These are phyloP conservation scores for Cheilosia scutellata DNA, from an alignment of 2,888 invertebrate genomes.

Conservation along the genomic window DNA sequence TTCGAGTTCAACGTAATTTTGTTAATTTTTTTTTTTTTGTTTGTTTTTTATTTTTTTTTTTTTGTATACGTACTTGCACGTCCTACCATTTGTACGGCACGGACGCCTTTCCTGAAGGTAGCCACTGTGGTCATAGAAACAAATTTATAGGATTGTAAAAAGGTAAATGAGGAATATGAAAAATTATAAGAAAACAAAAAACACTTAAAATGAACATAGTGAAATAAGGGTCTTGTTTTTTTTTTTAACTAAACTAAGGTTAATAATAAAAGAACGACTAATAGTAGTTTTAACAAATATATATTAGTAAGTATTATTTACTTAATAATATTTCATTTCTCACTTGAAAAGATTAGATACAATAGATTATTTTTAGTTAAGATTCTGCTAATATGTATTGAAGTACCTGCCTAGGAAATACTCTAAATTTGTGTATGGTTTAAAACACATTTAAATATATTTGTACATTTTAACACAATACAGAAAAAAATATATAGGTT, in stretches of 20 bases:
- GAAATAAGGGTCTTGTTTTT: slow-evolving; percentile 57
- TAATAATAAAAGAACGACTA: slow-evolving; percentile 47
- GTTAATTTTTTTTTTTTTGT: slow-evolving; percentile 63
- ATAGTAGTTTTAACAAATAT: slow-evolving; percentile 14
- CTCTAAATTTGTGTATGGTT: slow-evolving; percentile 22
- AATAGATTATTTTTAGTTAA: slow-evolving; percentile 44
- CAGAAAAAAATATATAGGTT: not conserved
- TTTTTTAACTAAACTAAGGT: slow-evolving; percentile 57
- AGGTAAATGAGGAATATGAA: slow-evolving; percentile 82
- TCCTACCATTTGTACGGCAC: slow-evolving; percentile 99
- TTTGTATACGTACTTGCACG: slow-evolving; percentile 96
- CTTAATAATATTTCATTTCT: slow-evolving; percentile 33
- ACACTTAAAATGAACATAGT: slow-evolving; percentile 70
- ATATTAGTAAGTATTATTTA: slow-evolving; percentile 33
- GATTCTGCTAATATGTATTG: slow-evolving; percentile 68
- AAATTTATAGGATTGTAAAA: slow-evolving; percentile 84
- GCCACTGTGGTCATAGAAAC: slow-evolving; percentile 92
- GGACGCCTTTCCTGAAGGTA: slow-evolving; percentile 99
- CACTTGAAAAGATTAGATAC: slow-evolving; percentile 28
- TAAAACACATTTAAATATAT: slow-evolving; percentile 4
- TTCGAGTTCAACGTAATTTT: slow-evolving; percentile 78
- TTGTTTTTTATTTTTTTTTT: slow-evolving; percentile 43
- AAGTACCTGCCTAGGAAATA: slow-evolving; percentile 37
- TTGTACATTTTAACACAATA: not conserved
- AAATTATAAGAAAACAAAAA: slow-evolving; percentile 75